A percentile compares a stretch with the other conserved stretches of the same genome.
Evolutionary conservation across 2,797 vertebrate species (phyloP).

Genomic region (Crax fasciolata): DNA sequence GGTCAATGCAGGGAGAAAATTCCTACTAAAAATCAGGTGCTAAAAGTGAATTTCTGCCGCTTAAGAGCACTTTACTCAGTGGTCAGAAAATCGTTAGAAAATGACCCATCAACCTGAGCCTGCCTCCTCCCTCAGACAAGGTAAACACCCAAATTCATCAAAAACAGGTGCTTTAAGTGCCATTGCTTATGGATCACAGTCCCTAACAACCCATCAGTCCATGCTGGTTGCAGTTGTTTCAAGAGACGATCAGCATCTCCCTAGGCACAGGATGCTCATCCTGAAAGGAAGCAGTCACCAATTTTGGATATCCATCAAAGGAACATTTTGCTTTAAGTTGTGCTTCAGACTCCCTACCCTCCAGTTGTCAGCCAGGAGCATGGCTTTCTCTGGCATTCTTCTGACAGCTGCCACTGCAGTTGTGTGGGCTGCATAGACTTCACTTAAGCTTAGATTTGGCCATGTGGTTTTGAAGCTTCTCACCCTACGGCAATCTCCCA

Average conservation of each 20-base stretch:
- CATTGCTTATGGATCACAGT: background rate
- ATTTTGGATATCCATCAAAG: slow-evolving; percentile 47
- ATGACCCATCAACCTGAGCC: background rate
- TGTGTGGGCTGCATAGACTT: slow-evolving; percentile 53
- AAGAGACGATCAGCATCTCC: slow-evolving; percentile 14
- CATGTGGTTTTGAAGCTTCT: slow-evolving; percentile 69
- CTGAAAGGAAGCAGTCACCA: slow-evolving; percentile 30
- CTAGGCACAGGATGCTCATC: background rate
- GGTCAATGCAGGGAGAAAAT: background rate
- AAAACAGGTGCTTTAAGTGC: background rate
- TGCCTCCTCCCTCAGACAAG: background rate
- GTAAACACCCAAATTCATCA: background rate
- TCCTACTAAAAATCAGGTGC: background rate
- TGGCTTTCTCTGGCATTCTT: slow-evolving; percentile 18
- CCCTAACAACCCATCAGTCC: background rate
- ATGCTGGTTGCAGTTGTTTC: background rate
- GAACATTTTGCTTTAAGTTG: background rate
- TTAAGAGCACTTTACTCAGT: background rate
- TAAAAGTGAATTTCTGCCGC: background rate
- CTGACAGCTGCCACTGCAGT: slow-evolving; percentile 27
- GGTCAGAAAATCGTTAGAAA: background rate
- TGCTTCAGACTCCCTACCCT: background rate
- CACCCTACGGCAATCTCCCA: slow-evolving; percentile 56
- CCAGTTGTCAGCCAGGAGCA: slow-evolving; percentile 34
- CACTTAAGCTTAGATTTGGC: slow-evolving; percentile 47